phyloP scores from a whole-genome alignment of 2,797 vertebrate genomes.

The Paguma larvata region DNA sequence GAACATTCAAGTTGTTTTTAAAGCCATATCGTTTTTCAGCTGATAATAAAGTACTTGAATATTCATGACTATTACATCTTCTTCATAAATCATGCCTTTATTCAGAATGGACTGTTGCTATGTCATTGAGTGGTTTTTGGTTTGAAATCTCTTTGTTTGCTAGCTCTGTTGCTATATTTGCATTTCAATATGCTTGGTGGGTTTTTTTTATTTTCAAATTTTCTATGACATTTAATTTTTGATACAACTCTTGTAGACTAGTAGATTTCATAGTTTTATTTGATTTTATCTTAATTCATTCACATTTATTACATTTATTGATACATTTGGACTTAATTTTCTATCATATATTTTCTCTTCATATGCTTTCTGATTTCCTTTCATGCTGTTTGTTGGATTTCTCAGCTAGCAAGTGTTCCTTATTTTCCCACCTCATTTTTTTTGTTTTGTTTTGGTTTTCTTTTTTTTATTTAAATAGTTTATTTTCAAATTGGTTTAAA shows the following conservation, averaged over 20 bases:
- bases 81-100: not conserved
- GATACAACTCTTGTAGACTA: not conserved
- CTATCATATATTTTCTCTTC: not conserved
- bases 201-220: slow-evolving; percentile 39
- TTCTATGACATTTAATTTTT: slow-evolving; percentile 35
- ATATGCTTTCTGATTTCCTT: slow-evolving; percentile 40
- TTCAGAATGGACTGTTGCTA: not conserved
- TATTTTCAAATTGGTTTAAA: too few species aligned
- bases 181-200: not conserved
- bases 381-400: not conserved
- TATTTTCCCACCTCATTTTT: slow-evolving; percentile 20
- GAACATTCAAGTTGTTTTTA: slow-evolving; percentile 7
- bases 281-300: not conserved
- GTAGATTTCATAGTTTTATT: not conserved
- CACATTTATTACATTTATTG: not conserved
- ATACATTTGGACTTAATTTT: slow-evolving; percentile 19
- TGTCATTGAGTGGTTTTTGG: not conserved
- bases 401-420: not conserved
- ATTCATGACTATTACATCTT: not conserved
- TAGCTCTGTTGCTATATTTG: not conserved
- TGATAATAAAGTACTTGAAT: not conserved
- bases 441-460: too few species aligned
- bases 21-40: not conserved
- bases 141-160: slow-evolving; percentile 35
- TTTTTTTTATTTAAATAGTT: too few species aligned